Evolutionary conservation across 2,113 vertebrate species (phyloP).

Genomic region (Anoura caudifer): DNA sequence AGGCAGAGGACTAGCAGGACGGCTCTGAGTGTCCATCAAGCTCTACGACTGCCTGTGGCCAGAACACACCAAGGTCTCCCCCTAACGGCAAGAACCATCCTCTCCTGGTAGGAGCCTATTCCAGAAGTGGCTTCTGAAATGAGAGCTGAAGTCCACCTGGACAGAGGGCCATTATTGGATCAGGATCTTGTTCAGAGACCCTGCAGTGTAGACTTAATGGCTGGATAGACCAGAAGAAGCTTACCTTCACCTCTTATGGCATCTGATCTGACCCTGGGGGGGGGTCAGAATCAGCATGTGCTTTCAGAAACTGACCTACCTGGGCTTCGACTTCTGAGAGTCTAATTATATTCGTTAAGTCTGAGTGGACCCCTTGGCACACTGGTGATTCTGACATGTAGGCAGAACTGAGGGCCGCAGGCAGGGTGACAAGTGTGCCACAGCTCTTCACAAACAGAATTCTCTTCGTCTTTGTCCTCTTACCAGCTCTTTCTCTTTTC

Average conservation of each 20-base stretch:
- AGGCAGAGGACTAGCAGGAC: not conserved
- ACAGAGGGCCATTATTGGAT: rapidly evolving
- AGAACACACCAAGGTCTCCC: no score
- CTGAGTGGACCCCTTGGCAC: not conserved
- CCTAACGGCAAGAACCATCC: not conserved
- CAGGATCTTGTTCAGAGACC: not conserved
- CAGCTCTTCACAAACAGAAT: not conserved
- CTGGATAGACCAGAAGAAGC: not conserved
- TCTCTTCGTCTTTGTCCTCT: not conserved
- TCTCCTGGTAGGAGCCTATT: not conserved
- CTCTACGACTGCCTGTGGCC: not conserved
- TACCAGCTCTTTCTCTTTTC: not conserved
- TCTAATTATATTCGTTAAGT: not conserved
- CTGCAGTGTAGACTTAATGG: not conserved
- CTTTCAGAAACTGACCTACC: not conserved
- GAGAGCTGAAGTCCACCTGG: not conserved
- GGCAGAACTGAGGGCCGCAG: not conserved
- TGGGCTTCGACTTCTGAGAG: not conserved
- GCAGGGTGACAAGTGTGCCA: rapidly evolving
- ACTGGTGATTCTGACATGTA: not conserved
- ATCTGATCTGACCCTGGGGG: not conserved
- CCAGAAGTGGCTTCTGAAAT: not conserved
- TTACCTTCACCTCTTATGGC: not conserved
- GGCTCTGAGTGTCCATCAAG: not conserved
- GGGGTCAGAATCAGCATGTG: not conserved